phyloP scores from a whole-genome alignment of 1,140 invertebrate genomes.

The Oncopeltus fasciatus region DNA sequence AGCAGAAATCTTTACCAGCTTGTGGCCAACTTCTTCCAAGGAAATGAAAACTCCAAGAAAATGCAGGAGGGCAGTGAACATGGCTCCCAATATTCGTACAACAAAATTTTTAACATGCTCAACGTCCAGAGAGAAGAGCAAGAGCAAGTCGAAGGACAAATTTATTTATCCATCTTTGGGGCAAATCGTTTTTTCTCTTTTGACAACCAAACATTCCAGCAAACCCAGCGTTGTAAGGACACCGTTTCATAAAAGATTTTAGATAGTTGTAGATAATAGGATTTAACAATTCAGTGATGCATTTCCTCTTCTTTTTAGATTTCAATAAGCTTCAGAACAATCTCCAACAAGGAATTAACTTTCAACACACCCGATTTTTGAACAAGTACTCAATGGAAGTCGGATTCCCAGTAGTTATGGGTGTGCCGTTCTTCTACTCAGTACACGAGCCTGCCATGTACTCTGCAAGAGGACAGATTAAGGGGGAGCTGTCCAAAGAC shows the following conservation, averaged over 20 bases:
- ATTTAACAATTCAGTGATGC: not conserved
- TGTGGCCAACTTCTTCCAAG: no score
- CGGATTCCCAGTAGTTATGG: slow-evolving; percentile 47
- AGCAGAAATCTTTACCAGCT: no score
- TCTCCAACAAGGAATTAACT: slow-evolving; percentile 32
- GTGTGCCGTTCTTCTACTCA: slow-evolving; percentile 48
- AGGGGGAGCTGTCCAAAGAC: slow-evolving; percentile 18
- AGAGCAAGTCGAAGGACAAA: slow-evolving; percentile 39
- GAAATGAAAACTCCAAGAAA: no score
- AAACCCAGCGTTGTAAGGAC: slow-evolving; percentile 31
- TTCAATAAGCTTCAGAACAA: slow-evolving; percentile 26
- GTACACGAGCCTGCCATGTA: slow-evolving; percentile 37
- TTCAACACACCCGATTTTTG: slow-evolving; percentile 39
- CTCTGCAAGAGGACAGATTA: slow-evolving; percentile 32
- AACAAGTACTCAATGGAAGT: slow-evolving; percentile 37
- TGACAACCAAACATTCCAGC: slow-evolving; percentile 38
- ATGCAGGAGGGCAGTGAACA: no score
- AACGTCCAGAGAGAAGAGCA: slow-evolving; percentile 35
- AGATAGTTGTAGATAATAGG: no score
- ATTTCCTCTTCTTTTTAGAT: slow-evolving; percentile 23
- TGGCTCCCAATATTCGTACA: slow-evolving; percentile 29
- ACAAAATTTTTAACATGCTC: slow-evolving; percentile 39
- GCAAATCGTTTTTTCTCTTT: slow-evolving; percentile 36
- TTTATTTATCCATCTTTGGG: slow-evolving; percentile 32
- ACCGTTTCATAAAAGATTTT: no score